Conservation (phyloP, 92 coral and sea anemone species). For the Porites rus region DNA sequence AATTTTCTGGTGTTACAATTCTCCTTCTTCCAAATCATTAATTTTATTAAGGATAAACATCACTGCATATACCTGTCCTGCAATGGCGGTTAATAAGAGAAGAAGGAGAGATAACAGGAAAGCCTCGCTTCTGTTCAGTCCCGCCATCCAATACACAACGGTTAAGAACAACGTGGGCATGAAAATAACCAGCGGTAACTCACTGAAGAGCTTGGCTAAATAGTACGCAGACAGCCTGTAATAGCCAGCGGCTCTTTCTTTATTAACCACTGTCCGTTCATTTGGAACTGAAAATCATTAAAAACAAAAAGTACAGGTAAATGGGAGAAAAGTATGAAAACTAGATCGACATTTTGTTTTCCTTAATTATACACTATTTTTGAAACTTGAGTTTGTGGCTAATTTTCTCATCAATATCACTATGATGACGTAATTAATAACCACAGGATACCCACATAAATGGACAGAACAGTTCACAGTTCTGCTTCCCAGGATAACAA, state of each 20-base stretch:
- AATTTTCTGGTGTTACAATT: no score
- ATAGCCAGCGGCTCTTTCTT: conserved; percentile 93
- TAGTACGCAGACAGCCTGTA: conserved; percentile 97
- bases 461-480: no score
- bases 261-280: conserved; percentile 87
- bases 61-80: conserved; percentile 82
- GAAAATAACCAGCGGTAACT: conserved; percentile 84
- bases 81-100: conserved; percentile 61
- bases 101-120: conserved; percentile 70
- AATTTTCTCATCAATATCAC: no score
- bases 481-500: no score
- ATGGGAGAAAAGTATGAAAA: neutral
- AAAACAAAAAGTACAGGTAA: neutral
- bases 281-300: conserved; percentile 71
- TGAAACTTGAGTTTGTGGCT: no score
- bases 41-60: no score
- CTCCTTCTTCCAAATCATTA: no score
- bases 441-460: no score
- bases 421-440: no score
- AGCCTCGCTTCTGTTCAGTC: conserved; percentile 87
- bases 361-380: no score
- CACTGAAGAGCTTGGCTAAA: conserved; percentile 87
- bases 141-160: conserved; percentile 86
- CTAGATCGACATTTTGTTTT: no score
- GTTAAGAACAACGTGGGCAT: conserved; percentile 79